Percentiles rank a stretch among this genome's conserved stretches.
Evolutionary conservation across 2,888 invertebrate species (phyloP).

Genomic region (Caenorhabditis parvicauda): DNA sequence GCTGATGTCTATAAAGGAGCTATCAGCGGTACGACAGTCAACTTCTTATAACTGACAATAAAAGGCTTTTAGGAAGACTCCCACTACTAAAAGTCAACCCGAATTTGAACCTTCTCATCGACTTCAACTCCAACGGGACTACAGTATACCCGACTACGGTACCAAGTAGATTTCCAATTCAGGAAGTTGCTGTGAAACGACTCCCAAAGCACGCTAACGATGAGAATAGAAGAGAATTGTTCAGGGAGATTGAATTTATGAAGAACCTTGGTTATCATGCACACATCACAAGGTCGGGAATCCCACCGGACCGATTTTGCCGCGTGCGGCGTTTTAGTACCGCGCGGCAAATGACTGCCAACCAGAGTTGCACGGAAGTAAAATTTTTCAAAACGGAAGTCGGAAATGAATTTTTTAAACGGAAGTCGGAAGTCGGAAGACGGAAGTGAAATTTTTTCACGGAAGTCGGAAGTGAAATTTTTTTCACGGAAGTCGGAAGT

Average conservation of each 20-base stretch:
- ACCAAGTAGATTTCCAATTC: background rate
- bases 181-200: slow-evolving; percentile 45
- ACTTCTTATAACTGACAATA: slow-evolving; percentile 1
- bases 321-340: too few species aligned
- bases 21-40: slow-evolving; percentile 25
- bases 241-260: slow-evolving; percentile 55
- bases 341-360: background rate
- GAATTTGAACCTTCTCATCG: slow-evolving; percentile 21
- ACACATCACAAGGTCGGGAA: slow-evolving; percentile 31
- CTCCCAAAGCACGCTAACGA: slow-evolving; percentile 49
- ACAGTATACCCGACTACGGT: background rate
- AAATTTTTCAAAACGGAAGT: too few species aligned
- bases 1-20: slow-evolving; percentile 48
- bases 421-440: too few species aligned
- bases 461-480: too few species aligned
- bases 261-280: slow-evolving; percentile 48
- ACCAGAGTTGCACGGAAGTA: background rate
- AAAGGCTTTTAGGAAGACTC: slow-evolving; percentile 14
- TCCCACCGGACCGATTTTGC: too few species aligned
- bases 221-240: slow-evolving; percentile 41
- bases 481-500: too few species aligned
- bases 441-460: too few species aligned
- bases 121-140: slow-evolving; percentile 29
- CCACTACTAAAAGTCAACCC: slow-evolving; percentile 28
- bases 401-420: too few species aligned